Conservation (phyloP, 2,113 vertebrate genomes). For the Malurus melanocephalus region DNA sequence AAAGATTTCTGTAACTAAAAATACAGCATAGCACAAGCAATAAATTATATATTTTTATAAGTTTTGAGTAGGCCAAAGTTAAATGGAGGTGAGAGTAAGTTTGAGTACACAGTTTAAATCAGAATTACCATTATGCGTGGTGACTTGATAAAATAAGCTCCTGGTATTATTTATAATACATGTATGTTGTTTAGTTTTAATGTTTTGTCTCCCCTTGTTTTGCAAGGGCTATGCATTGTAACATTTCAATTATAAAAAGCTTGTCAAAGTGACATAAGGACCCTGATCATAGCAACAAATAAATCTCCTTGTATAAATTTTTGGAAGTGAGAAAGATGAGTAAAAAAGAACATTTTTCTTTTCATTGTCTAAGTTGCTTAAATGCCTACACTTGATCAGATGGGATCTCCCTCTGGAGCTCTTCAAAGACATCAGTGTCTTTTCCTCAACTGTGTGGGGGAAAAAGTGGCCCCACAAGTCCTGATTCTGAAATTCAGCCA, state of each 20-base stretch:
- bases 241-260: neutral
- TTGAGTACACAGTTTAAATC: neutral
- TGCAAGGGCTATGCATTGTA: neutral
- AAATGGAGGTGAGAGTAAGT: neutral
- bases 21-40: neutral
- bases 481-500: too few relatives aligned
- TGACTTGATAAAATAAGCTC: neutral
- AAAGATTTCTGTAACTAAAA: neutral
- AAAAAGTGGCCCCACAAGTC: too few relatives aligned
- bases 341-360: conserved; percentile 20
- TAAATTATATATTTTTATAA: neutral
- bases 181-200: neutral
- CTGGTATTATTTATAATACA: neutral
- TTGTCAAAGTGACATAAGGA: conserved; percentile 1
- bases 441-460: neutral
- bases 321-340: neutral
- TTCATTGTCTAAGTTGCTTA: neutral
- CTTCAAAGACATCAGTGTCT: conserved; percentile 17
- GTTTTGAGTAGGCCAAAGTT: neutral
- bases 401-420: conserved; percentile 23
- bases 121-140: neutral
- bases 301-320: conserved; percentile 10
- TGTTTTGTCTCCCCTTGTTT: neutral
- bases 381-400: conserved; percentile 19
- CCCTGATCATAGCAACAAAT: neutral